Percentiles rank a stretch among this genome's conserved stretches.
Conservation (phyloP, 2,797 vertebrate species). For the Lepidocolaptes lacrymiger region DNA sequence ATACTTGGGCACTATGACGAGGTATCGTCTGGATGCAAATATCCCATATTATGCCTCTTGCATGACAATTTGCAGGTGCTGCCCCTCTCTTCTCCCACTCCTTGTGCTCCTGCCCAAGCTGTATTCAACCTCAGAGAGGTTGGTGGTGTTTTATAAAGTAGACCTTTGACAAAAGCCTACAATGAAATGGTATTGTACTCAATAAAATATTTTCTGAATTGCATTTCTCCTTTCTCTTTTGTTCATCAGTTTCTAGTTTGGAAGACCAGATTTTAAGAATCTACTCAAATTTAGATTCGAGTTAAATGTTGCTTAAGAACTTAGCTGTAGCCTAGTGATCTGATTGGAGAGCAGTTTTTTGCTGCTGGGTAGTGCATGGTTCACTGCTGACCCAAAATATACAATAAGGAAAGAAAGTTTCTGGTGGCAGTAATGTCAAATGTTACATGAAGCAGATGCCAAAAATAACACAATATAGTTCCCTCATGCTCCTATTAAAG, state of each 20-base stretch:
- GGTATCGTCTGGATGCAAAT: constrained; percentile 14
- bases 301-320: not conserved
- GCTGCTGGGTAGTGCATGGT: not conserved
- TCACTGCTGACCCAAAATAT: not conserved
- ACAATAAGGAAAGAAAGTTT: not conserved
- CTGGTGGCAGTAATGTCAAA: not conserved
- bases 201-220: constrained; percentile 71
- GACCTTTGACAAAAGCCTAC: not conserved
- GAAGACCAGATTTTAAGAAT: not conserved
- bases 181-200: constrained; percentile 52
- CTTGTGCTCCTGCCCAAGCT: constrained; percentile 61
- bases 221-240: constrained; percentile 13
- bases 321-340: not conserved
- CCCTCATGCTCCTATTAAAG: not conserved
- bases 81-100: not conserved
- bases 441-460: not conserved
- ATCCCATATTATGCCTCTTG: constrained; percentile 36
- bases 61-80: constrained; percentile 54
- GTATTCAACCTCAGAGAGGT: constrained; percentile 67
- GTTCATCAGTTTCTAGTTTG: not conserved
- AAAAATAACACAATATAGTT: not conserved
- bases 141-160: constrained; percentile 49
- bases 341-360: not conserved
- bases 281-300: not conserved
- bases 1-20: constrained; percentile 51